Conservation (phyloP, 2,888 invertebrate species). For the Xanthia togata region DNA sequence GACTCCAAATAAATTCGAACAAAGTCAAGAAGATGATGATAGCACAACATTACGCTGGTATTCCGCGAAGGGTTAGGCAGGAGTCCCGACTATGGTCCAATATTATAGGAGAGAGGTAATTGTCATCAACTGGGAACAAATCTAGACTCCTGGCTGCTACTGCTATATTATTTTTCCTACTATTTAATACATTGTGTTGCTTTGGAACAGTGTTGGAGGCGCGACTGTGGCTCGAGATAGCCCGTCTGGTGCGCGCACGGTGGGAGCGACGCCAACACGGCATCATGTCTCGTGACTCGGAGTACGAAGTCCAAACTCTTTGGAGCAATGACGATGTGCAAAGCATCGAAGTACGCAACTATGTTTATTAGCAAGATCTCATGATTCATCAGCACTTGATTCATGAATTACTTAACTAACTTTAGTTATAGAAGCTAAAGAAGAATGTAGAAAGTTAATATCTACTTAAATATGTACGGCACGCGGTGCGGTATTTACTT, state of each 20-base stretch:
- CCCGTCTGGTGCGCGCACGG: slow-evolving; percentile 78
- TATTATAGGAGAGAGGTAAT: background rate
- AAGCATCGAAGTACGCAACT: slow-evolving; percentile 85
- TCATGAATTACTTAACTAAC: background rate
- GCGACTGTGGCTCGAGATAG: slow-evolving; percentile 83
- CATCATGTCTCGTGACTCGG: slow-evolving; percentile 58
- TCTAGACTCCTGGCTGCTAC: background rate
- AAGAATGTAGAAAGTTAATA: background rate
- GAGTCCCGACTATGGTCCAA: too few relatives aligned
- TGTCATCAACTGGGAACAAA: background rate
- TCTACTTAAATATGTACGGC: background rate
- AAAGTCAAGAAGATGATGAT: background rate
- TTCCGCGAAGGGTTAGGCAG: background rate
- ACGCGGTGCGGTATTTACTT: background rate
- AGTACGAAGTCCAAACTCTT: slow-evolving; percentile 80
- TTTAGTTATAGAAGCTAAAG: background rate
- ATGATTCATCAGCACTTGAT: slow-evolving; percentile 5
- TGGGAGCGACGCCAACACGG: slow-evolving; percentile 78
- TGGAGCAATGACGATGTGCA: slow-evolving; percentile 85
- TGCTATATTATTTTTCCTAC: background rate
- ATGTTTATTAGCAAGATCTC: slow-evolving; percentile 72
- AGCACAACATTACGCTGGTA: background rate
- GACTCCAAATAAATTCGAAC: background rate
- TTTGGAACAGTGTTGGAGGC: slow-evolving; percentile 75
- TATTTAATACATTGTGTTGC: background rate